Evolutionary conservation across 2,797 vertebrate genomes (phyloP), one percentile per base, ranked within the genome.

Genomic region (Kryptopterus vitreolus): DNA sequence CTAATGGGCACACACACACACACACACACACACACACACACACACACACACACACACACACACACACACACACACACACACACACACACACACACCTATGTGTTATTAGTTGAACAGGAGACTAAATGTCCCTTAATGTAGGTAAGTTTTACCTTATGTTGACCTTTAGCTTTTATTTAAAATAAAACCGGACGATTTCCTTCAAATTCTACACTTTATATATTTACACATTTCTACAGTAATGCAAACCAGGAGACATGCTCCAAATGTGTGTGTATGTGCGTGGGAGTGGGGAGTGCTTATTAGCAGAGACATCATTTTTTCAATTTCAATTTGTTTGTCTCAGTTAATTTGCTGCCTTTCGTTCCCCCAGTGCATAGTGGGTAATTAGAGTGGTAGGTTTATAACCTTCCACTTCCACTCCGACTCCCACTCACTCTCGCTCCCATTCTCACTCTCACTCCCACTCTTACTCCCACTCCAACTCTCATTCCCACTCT

Each of bases 301-400:
- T 92, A 92, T 87, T 79, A 3, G 80, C 79, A 26, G 73, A 87
- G 87, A 87, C 91, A 89, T 81, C 24, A n/a, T n/a, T n/a, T n/a
- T n/a, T n/a, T n/a, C 88, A 81, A 88, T 81, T 87, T 77, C 83
- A 76, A 87, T 88, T 92, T 91, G 87, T 93, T 92, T 93, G 88
- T 89, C 88, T 88, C 84, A 85, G 82, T 84, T 91, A 92, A 93
- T 92, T 88, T 87, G 83, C 86, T 80, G 77, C n/a, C n/a, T n/a
- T n/a, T n/a, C n/a, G n/a, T 87, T 84, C 87, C 89, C 89, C 82
- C 85, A 72, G 79, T 80, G 86, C 87, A 87, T 79, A 61, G 84
- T 38, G 48, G 81, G 84, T 86, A 85, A 55, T 85, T 78, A 86
- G 82, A 80, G 89, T 88, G 91, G 91, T 84, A 91, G 87, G 77